phyloP scores from a whole-genome alignment of 2,113 vertebrate species.

The Xenus cinereus region DNA sequence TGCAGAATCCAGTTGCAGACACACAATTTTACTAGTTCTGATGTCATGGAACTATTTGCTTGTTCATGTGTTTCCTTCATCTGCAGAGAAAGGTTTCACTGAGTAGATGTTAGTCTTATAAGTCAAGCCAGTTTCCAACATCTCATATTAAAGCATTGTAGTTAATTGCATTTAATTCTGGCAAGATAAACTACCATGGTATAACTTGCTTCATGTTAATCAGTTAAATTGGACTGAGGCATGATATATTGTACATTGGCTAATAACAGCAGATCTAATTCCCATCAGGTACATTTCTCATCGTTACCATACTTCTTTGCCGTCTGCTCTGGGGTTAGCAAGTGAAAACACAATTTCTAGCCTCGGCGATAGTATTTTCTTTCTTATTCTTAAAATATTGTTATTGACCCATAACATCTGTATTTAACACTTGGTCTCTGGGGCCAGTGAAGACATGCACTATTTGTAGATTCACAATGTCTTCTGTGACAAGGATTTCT shows the following conservation, averaged over 20 bases:
- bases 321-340: not conserved
- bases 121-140: not conserved
- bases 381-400: not conserved
- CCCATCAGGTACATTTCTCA: not conserved
- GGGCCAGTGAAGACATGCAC: not conserved
- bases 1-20: not conserved
- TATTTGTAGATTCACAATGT: not conserved
- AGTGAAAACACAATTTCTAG: not conserved
- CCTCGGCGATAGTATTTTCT: not conserved
- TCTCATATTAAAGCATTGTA: not conserved
- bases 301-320: not conserved
- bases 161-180: not conserved
- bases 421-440: not conserved
- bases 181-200: not conserved
- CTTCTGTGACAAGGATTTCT: not conserved
- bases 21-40: not conserved
- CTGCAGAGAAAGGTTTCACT: not conserved
- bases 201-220: not conserved
- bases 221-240: not conserved
- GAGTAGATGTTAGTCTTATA: not conserved
- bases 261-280: not conserved
- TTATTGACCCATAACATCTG: not conserved
- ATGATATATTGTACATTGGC: not conserved
- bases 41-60: not conserved
- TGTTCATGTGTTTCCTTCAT: not conserved